phyloP scores from a whole-genome alignment of 2,888 invertebrate species.

The Endomychus coccineus region DNA sequence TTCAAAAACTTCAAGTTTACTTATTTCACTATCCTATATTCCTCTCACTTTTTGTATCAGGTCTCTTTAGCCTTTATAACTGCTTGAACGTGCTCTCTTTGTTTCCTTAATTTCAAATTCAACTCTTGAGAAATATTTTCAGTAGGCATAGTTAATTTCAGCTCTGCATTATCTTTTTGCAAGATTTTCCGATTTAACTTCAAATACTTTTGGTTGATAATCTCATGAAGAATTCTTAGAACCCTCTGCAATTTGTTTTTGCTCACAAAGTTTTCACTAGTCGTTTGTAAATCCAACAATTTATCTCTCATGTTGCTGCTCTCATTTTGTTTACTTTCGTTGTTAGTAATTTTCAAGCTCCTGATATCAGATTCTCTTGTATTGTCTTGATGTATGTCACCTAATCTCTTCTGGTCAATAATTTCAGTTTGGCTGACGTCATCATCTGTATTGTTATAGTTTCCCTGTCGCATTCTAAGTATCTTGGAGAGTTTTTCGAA shows the following conservation, averaged over 20 bases:
- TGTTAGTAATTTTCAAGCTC: slow-evolving; percentile 56
- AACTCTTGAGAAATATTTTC: slow-evolving; percentile 68
- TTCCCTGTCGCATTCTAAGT: slow-evolving; percentile 2
- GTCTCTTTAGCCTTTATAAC: slow-evolving; percentile 54
- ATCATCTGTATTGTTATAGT: too few relatives aligned
- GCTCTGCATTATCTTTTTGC: slow-evolving; percentile 60
- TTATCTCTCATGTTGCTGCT: slow-evolving; percentile 60
- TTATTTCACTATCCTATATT: too few relatives aligned
- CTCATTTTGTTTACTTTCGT: slow-evolving; percentile 61
- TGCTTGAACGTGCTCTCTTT: slow-evolving; percentile 48
- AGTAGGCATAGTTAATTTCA: slow-evolving; percentile 61
- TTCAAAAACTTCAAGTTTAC: too few relatives aligned
- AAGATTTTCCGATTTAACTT: slow-evolving; percentile 56
- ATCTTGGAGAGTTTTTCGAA: slow-evolving; percentile 6
- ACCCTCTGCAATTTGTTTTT: slow-evolving; percentile 55
- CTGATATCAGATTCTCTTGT: slow-evolving; percentile 60
- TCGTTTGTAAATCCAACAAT: slow-evolving; percentile 57
- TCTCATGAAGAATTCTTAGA: slow-evolving; percentile 28
- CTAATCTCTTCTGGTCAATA: slow-evolving; percentile 56
- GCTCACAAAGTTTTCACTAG: slow-evolving; percentile 53
- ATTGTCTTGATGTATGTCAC: slow-evolving; percentile 64
- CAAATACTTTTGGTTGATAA: slow-evolving; percentile 55
- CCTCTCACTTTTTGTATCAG: too few relatives aligned
- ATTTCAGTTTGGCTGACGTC: too few relatives aligned
- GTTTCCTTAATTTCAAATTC: slow-evolving; percentile 50